Percentiles rank a stretch among this genome's conserved stretches.
These are phyloP conservation scores for Ctenochaetus hawaiiensis DNA, from an alignment of 2,797 vertebrate species.

Conservation along the genomic window DNA sequence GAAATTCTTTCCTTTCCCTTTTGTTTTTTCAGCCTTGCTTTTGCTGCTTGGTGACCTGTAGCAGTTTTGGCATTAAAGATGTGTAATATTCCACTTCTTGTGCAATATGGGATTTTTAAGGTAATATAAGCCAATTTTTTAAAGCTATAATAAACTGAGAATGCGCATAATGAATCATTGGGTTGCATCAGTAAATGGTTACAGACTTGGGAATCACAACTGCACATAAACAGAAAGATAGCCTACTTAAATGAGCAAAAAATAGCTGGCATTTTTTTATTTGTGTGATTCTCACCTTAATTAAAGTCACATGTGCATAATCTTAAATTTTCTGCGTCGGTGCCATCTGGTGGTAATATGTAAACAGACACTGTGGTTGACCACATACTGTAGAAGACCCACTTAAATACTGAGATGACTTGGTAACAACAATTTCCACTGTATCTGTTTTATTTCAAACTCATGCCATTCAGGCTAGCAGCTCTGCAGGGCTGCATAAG, in stretches of 20 bases:
- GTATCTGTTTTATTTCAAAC: no score
- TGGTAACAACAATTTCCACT: not conserved
- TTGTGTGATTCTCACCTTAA: not conserved
- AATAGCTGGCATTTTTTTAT: not conserved
- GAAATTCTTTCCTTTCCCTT: not conserved
- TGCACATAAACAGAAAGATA: not conserved
- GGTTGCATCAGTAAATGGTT: not conserved
- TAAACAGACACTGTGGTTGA: not conserved
- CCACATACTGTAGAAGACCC: not conserved
- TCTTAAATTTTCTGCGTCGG: not conserved
- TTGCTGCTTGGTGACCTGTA: not conserved
- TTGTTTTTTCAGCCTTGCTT: not conserved
- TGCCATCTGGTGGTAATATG: conserved; percentile 1
- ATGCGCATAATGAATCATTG: not conserved
- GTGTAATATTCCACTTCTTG: not conserved
- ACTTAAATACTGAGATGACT: not conserved
- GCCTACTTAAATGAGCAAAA: not conserved
- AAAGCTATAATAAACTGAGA: not conserved
- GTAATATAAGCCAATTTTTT: not conserved
- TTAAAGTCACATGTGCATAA: not conserved
- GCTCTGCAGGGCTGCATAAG: not conserved
- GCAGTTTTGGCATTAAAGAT: not conserved
- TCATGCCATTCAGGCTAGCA: not conserved
- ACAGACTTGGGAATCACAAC: not conserved
- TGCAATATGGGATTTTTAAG: not conserved